Evolutionary conservation across 2,113 vertebrate genomes (phyloP), one percentile per base, ranked within the genome.

Genomic region (Columba livia): DNA sequence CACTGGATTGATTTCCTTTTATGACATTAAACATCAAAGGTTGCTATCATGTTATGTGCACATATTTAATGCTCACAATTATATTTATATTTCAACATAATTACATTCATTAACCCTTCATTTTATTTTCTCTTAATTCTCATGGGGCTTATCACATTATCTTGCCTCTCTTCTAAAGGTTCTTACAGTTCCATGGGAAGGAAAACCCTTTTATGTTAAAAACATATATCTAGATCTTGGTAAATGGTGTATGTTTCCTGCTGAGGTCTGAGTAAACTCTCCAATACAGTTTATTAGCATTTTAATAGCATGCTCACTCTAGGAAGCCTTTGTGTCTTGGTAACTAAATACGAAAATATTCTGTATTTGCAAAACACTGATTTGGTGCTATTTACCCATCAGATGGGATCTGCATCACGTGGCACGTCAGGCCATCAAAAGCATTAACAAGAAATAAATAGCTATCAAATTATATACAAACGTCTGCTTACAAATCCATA

Each of bases 261-360:
- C 88, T 90, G 89, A 71, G 90, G 69, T 86, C 83, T 94, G 91
- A 87, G 50, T 58, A 92, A 94, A 85, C 48, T 87, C 79, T 85
- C 88, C 75, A 54, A 84, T 32, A 79, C 50, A 67, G 12, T 38
- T 54, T 83, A 95, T 96, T 96, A 95, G 67, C 84, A 96, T 96
- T 97, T 95, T 96, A 96, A 96, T 96, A 89, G 71, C 38, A 19
- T 42, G n/a, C 64, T 91, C 91, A 19, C 89, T 51, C 93, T 88
- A 85, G 91, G 96, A 95, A 93, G 71, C 2, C 87, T 88, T 84
- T 95, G 94, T 96, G 62, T 97, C 96, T 94, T 66, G 73, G 57
- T 83, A 69, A 36, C 62, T 51, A 90, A 85, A 90, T 89, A 92
- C 54, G 73, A 93, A 65, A 82, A 87, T 79, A 66, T 26, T 90